Evolutionary conservation across 2,888 invertebrate species (phyloP).

Genomic region (Pocota personata): DNA sequence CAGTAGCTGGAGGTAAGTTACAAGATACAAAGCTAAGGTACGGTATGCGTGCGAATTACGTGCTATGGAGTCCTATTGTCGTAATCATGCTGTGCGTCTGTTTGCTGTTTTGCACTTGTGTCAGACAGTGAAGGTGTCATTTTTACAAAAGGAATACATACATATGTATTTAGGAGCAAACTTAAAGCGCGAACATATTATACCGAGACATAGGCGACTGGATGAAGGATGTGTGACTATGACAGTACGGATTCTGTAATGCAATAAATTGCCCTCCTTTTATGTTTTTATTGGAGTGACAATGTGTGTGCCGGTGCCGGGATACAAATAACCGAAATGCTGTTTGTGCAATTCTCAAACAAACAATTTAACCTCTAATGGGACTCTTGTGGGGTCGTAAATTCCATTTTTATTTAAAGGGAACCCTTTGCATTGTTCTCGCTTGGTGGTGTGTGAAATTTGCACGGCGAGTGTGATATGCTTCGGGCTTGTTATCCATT

Average conservation of each 20-base stretch:
- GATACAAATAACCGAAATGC: neutral
- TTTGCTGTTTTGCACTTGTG: slow-evolving; percentile 20
- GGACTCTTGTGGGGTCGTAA: slow-evolving; percentile 77
- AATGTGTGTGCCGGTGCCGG: slow-evolving; percentile 15
- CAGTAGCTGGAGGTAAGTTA: neutral
- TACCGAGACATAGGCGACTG: slow-evolving; percentile 18
- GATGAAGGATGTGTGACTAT: slow-evolving; percentile 45
- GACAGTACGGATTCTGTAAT: slow-evolving; percentile 46
- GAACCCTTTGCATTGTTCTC: slow-evolving; percentile 64
- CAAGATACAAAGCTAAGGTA: neutral
- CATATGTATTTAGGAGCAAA: too few relatives aligned
- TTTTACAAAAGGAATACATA: neutral
- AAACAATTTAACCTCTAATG: slow-evolving; percentile 76
- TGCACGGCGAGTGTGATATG: slow-evolving; percentile 44
- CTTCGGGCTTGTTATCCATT: neutral
- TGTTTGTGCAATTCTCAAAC: slow-evolving; percentile 71
- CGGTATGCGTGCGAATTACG: slow-evolving; percentile 6
- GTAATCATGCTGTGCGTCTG: slow-evolving; percentile 45
- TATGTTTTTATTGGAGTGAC: slow-evolving; percentile 41
- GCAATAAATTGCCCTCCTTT: slow-evolving; percentile 63
- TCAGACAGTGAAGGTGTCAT: slow-evolving; percentile 38
- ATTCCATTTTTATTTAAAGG: slow-evolving; percentile 69
- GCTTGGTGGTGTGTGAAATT: slow-evolving; percentile 66
- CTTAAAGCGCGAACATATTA: slow-evolving; percentile 52
- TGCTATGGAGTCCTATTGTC: slow-evolving; percentile 20